Base-by-base conservation (phyloP, 2,113 vertebrate species). In the Picathartes gymnocephalus region DNA sequence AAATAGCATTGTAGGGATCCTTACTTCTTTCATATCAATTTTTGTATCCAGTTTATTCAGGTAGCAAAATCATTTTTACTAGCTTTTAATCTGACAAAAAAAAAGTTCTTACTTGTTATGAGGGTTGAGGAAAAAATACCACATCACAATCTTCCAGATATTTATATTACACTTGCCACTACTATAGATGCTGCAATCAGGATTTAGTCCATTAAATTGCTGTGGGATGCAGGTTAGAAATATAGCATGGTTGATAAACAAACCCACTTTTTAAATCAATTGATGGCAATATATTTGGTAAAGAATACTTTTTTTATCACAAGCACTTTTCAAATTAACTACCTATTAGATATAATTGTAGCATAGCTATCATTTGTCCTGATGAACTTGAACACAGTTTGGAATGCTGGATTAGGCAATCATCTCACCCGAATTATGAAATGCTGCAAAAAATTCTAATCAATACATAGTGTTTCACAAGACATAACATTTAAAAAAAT, bases 11-110 rank as follows among this genome's bases (percentile, higher is more conserved):
- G 61, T 57, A 72, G 11, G 16, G 21, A 57, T 93, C 85, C 77
- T 91, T 93, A 74, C 76, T 91, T 95, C 53, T 84, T 96, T 97
- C 72, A 50, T 82, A 64, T 61, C 48, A 71, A 87, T 57, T 84
- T 94, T 82, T 91, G 13, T 45, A 72, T 56, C 42, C 40, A 88
- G 62, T 68, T 91, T 87, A 86, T 81, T 92, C 62, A 58, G 68
- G 45, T 68, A 92, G 87, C 4, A 78, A 77, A 86, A 74, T 80
- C 0, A 10, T 2, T 53, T 87, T 61, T 73, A 28, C 45, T 85
- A 11, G 45, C 40, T 92, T 85, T 90, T 69, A 76, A 93, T 88
- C 30, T 68, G 15, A 50, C 18, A 31, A 71, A 69, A 87, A 68
- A 70, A 53, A 78, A 47, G 51, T 65, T 88, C 33, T 53, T 22